Conservation (phyloP, 2,797 vertebrate species). For the Erpetoichthys calabaricus region DNA sequence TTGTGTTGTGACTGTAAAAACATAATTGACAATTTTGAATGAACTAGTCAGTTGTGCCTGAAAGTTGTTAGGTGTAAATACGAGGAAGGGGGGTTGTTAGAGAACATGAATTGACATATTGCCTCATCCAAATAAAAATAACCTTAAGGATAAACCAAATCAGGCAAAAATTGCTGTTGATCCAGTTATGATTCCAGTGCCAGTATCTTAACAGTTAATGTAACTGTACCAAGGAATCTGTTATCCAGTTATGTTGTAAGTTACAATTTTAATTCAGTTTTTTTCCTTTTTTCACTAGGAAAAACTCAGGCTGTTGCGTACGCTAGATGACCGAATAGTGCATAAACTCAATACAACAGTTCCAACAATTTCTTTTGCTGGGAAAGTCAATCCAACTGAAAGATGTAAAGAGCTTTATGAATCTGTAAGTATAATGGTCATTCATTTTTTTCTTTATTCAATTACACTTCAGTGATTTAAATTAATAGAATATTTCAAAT, state of each 20-base stretch:
- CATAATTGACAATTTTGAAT: no score
- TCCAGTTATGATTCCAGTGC: no score
- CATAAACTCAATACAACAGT: conserved; percentile 85
- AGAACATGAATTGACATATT: no score
- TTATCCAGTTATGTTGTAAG: conserved; percentile 1
- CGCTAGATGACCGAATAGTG: conserved; percentile 88
- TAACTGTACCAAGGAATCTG: neutral
- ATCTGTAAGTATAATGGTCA: conserved; percentile 58
- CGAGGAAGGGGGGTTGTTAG: no score
- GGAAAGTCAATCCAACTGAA: conserved; percentile 77
- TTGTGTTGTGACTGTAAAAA: no score
- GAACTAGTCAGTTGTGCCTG: no score
- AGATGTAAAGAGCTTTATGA: conserved; percentile 89
- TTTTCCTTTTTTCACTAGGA: conserved; percentile 53
- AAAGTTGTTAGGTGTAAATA: no score
- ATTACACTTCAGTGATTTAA: no score
- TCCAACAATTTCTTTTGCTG: conserved; percentile 88
- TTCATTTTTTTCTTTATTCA: neutral
- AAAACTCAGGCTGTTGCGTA: conserved; percentile 80
- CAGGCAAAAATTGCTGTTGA: no score
- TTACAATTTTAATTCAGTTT: neutral
- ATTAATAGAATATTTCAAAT: neutral
- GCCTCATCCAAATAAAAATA: no score
- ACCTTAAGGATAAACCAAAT: no score
- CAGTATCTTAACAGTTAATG: no score